Evolutionary conservation across 2,888 invertebrate species (phyloP).

Genomic region (Merodon equestris): DNA sequence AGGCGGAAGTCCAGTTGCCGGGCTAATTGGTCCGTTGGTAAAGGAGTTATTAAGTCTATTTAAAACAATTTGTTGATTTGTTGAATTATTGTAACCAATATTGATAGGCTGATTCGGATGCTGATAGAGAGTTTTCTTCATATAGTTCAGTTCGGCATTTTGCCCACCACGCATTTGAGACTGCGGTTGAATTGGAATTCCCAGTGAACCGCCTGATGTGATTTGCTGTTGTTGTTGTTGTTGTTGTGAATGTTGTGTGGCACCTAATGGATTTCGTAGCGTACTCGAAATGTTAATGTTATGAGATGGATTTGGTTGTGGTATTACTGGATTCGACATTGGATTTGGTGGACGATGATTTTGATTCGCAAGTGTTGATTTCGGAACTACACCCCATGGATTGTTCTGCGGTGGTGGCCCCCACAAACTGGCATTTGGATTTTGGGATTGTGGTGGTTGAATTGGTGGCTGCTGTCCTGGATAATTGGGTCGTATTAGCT

Average conservation of each 20-base stretch:
- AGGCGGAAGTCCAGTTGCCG: slow-evolving; percentile 69
- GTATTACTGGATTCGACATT: slow-evolving; percentile 49
- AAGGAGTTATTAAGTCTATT: slow-evolving; percentile 74
- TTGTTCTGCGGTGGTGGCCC: slow-evolving; percentile 78
- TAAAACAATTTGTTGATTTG: slow-evolving; percentile 72
- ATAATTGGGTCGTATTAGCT: slow-evolving; percentile 71
- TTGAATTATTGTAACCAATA: slow-evolving; percentile 54
- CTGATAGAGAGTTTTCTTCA: slow-evolving; percentile 52
- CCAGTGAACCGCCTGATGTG: slow-evolving; percentile 32
- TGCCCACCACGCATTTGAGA: slow-evolving; percentile 52
- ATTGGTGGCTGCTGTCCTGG: slow-evolving; percentile 70
- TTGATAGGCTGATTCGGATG: slow-evolving; percentile 47
- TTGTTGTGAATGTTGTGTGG: slow-evolving; percentile 64
- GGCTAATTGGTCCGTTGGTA: slow-evolving; percentile 77
- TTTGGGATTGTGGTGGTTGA: slow-evolving; percentile 72
- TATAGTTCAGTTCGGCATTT: slow-evolving; percentile 46
- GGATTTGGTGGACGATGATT: slow-evolving; percentile 59
- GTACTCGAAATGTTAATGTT: slow-evolving; percentile 36
- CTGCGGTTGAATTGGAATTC: slow-evolving; percentile 43
- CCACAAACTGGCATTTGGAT: slow-evolving; percentile 78
- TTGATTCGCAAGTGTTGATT: slow-evolving; percentile 70
- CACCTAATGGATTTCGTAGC: slow-evolving; percentile 33
- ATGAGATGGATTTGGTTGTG: slow-evolving; percentile 55
- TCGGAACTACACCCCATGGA: slow-evolving; percentile 77
- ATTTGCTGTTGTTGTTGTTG: slow-evolving; percentile 69